phyloP scores from a whole-genome alignment of 2,113 vertebrate genomes.

The Misgurnus mizolepis region DNA sequence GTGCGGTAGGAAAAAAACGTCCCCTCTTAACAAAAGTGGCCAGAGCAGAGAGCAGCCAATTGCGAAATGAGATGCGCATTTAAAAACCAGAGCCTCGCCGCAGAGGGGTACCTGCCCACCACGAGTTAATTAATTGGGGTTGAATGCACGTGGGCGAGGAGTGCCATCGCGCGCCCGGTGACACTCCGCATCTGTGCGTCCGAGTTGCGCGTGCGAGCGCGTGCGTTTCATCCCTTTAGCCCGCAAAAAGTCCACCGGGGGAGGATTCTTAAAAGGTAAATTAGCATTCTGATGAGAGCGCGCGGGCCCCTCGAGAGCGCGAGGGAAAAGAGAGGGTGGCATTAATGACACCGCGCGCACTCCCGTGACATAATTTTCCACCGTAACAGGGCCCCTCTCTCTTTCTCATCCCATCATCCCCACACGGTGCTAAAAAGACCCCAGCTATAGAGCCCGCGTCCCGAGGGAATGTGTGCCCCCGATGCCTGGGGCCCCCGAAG shows the following conservation, averaged over 20 bases:
- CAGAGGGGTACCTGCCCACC: constrained; percentile 84
- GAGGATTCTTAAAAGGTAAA: constrained; percentile 94
- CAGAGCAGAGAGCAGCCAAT: constrained; percentile 67
- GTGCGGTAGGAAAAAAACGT: constrained; percentile 81
- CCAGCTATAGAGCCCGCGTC: constrained; percentile 58
- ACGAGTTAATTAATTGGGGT: constrained; percentile 96
- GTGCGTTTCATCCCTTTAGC: constrained; percentile 26
- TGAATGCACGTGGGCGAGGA: constrained; percentile 77
- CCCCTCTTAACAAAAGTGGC: constrained; percentile 82
- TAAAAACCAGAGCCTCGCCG: constrained; percentile 92
- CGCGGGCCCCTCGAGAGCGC: constrained; percentile 44
- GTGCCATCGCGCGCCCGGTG: constrained; percentile 84
- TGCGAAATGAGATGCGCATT: constrained; percentile 99
- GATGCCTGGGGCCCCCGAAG: constrained; percentile 40
- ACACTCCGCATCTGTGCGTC: constrained; percentile 92
- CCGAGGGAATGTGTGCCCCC: constrained; percentile 54
- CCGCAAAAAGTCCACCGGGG: constrained; percentile 82
- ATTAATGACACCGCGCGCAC: constrained; percentile 83
- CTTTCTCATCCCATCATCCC: constrained; percentile 42
- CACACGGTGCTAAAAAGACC: constrained; percentile 69
- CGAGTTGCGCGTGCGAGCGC: constrained; percentile 33
- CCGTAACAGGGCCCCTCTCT: constrained; percentile 52
- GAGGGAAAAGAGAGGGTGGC: constrained; percentile 30
- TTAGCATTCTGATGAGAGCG: constrained; percentile 99
- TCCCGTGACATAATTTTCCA: constrained; percentile 82